phyloP scores from a whole-genome alignment of 2,888 invertebrate species.

The Tenthredo livida region DNA sequence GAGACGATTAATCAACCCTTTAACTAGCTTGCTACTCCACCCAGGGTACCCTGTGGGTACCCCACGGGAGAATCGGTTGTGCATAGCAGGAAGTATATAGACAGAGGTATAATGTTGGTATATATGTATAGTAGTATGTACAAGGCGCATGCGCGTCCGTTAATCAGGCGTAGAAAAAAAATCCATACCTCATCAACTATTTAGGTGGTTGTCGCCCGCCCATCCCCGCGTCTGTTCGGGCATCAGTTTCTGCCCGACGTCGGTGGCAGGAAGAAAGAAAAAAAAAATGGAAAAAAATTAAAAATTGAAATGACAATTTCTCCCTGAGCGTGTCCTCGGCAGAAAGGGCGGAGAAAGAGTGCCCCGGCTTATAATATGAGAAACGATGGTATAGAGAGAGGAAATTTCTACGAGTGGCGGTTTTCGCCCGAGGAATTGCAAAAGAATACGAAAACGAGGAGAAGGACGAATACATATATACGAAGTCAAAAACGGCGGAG shows the following conservation, averaged over 20 bases:
- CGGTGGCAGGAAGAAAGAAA: constrained; percentile 60
- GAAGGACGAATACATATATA: background rate
- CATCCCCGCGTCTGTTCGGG: constrained; percentile 54
- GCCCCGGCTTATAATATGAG: constrained; percentile 49
- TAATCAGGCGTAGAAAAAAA: constrained; percentile 66
- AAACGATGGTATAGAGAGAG: constrained; percentile 20
- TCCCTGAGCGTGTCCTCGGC: constrained; percentile 59
- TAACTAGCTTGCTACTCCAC: constrained; percentile 56
- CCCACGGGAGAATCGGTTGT: background rate
- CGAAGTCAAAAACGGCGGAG: constrained; percentile 16
- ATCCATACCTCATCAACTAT: constrained; percentile 66
- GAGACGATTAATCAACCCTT: constrained; percentile 65
- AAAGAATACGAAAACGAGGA: background rate
- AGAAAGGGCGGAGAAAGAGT: constrained; percentile 45
- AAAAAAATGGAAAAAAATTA: constrained; percentile 68
- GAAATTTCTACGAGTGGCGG: constrained; percentile 21
- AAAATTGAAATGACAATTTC: constrained; percentile 72
- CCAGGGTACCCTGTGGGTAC: constrained; percentile 18
- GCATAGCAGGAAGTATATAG: constrained; percentile 8
- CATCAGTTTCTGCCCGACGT: constrained; percentile 33
- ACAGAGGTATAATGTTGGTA: background rate
- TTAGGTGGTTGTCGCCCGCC: constrained; percentile 58
- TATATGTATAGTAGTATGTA: constrained; percentile 5
- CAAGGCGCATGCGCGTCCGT: constrained; percentile 61
- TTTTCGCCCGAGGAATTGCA: background rate